Base-by-base conservation (phyloP, 1,140 invertebrate genomes). In the Cheumatopsyche charites region DNA sequence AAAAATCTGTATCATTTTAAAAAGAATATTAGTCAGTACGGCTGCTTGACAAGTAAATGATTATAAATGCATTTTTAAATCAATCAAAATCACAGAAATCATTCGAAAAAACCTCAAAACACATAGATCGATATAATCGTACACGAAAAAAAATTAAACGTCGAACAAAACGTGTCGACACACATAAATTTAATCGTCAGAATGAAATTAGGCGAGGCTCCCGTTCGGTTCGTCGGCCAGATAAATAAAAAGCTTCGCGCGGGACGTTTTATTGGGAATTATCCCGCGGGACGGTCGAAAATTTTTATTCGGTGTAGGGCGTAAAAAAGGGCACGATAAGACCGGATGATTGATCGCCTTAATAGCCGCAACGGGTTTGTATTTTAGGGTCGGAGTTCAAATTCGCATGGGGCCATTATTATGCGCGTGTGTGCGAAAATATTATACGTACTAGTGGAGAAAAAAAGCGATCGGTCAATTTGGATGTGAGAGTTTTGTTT, bases 291-390 rank as follows among this genome's bases (percentile, higher is more conserved):
- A 58, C 11, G 12, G 23, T 19, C 23, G 55, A 58, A 58, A 58
- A 58, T 25, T 58, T 58, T 58, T 26, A 26, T 58, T 19, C 47
- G 29, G 29, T 36, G 29, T 36, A 36, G 29, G 29, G 3, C 23
- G 55, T 2, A 25, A 52, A 58, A 58, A 26, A 58, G 55, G 55
- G 29, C 29, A 58, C 15, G 47, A 52, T 52, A 52, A 58, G 23
- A 58, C 55, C 55, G 55, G 21, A 58, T 58, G 55, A 58, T 58
- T 58, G 55, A 58, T 58, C 55, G 13, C 55, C 55, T 58, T 58
- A 58, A 58, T 58, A 58, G 55, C 55, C 55, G 55, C 55, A 58
- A 26, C 55, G 55, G 55, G 23, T 58, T 58, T 12, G 15, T 15
- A 21, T 21, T 58, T 58, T 58, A 9, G 21, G 55, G 55, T 58